These are phyloP conservation scores for Nycticebus coucang DNA, from an alignment of 2,113 vertebrate species.

Conservation along the genomic window DNA sequence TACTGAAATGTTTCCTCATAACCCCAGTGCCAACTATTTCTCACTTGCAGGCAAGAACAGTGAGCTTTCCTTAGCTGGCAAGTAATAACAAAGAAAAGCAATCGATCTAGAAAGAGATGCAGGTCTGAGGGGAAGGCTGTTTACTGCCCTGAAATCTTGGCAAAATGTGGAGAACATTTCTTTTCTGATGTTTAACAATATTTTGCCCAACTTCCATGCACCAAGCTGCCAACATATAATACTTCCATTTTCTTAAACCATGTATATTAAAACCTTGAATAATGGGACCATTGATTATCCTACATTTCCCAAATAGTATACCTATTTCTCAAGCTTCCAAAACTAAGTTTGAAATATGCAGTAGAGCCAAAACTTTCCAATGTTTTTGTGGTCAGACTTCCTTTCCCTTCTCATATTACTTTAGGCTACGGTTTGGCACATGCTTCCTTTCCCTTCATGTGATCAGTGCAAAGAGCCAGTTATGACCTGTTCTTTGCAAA, in stretches of 20 bases:
- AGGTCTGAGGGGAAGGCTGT: background rate
- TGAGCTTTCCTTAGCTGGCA: background rate
- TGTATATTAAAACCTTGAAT: slow-evolving; percentile 18
- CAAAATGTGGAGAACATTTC: background rate
- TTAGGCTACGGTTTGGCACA: background rate
- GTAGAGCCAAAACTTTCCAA: background rate
- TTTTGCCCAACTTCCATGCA: background rate
- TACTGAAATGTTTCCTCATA: background rate
- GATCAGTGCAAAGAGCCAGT: background rate
- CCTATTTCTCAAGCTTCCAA: slow-evolving; percentile 46
- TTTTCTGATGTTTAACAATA: background rate
- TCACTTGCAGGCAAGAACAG: slow-evolving; percentile 30
- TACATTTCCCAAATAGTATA: background rate
- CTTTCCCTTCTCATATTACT: background rate
- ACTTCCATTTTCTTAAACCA: background rate
- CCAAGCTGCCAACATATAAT: background rate
- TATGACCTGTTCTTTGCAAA: background rate
- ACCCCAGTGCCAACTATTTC: background rate
- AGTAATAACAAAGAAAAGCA: background rate
- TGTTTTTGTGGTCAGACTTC: background rate
- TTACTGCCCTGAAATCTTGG: background rate
- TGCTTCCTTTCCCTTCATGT: background rate
- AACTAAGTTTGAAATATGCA: background rate
- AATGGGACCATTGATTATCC: background rate
- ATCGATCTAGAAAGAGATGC: background rate